Evolutionary conservation across 2,113 vertebrate genomes (phyloP).

Genomic region (Aphelocoma coerulescens): DNA sequence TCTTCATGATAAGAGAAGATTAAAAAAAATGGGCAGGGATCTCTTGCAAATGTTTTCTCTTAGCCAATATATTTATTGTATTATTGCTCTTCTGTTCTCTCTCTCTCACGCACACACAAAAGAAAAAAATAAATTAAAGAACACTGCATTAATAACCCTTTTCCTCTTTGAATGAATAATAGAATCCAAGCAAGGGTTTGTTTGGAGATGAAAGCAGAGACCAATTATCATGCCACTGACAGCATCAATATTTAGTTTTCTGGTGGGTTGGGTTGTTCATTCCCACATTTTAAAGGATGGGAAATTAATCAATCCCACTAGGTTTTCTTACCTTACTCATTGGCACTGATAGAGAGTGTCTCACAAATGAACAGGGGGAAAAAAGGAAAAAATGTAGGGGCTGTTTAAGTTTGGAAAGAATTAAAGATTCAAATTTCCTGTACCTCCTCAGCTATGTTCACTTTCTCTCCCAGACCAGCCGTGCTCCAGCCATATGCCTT

Average conservation of each 20-base stretch:
- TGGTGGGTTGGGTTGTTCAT: not conserved
- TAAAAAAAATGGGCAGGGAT: slow-evolving; percentile 28
- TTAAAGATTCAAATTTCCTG: not conserved
- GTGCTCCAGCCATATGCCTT: not conserved
- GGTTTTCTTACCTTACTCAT: not conserved
- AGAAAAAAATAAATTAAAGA: not conserved
- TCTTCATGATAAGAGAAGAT: slow-evolving; percentile 51
- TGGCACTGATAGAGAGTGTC: not conserved
- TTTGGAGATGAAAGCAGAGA: slow-evolving; percentile 35
- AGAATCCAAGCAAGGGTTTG: slow-evolving; percentile 7
- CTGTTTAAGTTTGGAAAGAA: not conserved
- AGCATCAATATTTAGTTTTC: slow-evolving; percentile 35
- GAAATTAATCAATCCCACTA: not conserved
- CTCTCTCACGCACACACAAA: not conserved
- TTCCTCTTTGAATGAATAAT: slow-evolving; percentile 1
- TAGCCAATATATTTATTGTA: slow-evolving; percentile 6
- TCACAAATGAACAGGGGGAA: not conserved
- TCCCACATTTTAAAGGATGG: not conserved
- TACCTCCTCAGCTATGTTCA: not conserved
- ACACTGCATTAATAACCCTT: slow-evolving; percentile 15
- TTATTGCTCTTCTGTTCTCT: not conserved
- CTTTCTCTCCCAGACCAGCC: not conserved
- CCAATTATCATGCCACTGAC: slow-evolving; percentile 2
- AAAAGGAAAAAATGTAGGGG: fast-evolving
- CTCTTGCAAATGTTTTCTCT: slow-evolving; percentile 56